Conservation (phyloP, 2,797 vertebrate genomes). For the Passerculus sandwichensis region DNA sequence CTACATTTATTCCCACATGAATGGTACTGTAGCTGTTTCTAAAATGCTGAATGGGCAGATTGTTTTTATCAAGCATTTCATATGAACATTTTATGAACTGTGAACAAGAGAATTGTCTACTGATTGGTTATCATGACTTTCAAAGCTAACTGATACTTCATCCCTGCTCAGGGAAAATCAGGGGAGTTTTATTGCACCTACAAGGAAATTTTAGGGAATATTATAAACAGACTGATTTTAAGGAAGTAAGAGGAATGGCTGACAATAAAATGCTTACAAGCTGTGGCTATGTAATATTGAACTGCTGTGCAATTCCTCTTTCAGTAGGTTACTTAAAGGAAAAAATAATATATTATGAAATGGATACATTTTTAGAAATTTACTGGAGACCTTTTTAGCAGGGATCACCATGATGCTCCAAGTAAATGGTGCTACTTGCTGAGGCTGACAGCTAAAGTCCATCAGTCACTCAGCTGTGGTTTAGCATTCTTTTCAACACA, state of each 20-base stretch:
- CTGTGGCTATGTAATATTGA: neutral
- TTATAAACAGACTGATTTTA: neutral
- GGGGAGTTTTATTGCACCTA: neutral
- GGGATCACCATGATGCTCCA: constrained; percentile 2
- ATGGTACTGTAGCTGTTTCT: neutral
- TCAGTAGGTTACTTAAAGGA: neutral
- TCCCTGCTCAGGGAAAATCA: neutral
- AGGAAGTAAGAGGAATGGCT: neutral
- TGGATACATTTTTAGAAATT: neutral
- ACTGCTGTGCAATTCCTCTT: neutral
- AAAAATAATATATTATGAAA: neutral
- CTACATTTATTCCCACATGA: neutral
- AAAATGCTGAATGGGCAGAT: neutral
- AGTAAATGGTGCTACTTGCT: neutral
- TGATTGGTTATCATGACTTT: neutral
- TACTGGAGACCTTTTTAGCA: neutral
- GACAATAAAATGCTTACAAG: neutral
- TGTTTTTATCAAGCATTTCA: constrained; percentile 10
- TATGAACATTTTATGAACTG: neutral
- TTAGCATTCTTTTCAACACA: constrained; percentile 8
- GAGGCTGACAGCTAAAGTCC: neutral
- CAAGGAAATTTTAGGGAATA: neutral
- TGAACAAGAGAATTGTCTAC: neutral
- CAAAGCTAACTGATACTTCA: neutral
- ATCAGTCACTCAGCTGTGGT: neutral